Evolutionary conservation across 2,888 invertebrate species (phyloP), one percentile per base, ranked within the genome.

Genomic region (Thumatha senex): DNA sequence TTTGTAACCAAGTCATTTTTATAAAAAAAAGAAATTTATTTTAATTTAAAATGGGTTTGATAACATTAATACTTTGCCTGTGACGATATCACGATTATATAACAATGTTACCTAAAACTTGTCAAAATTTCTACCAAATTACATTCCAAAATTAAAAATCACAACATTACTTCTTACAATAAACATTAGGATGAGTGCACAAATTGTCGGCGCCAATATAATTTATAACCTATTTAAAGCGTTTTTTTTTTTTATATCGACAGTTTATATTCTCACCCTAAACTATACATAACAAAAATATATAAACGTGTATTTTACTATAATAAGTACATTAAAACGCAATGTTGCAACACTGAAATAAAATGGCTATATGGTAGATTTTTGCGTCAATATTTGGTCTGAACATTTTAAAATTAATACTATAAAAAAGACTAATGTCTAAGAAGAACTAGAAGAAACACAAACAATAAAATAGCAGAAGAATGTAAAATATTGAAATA

Each of bases 321-420:
- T 51, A 56, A 51, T 69, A 69, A 69, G 69, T 69, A 69, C 69
- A 60, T 54, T 58, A 67, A 67, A 67, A 64, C 63, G 48, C 46
- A 49, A 40, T 52, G 54, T 49, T 56, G 50, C 55, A 45, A 50
- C 11, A 10, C 34, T 30, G 50, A 15, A 36, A 53, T 50, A 59
- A 46, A 46, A 9, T 43, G 50, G 52, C 38, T 33, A 52, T 53
- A 35, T 54, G 45, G 56, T 61, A 66, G 63, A 2, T 45, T 48
- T 41, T 40, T 18, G 40, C 53, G 54, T 45, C 53, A 48, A 39
- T 44, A 39, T 40, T 46, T 44, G 49, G 40, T 40, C 13, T 56
- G 29, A 46, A 34, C 51, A 43, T 11, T 36, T 7, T 11, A 35
- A 31, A 31, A 15, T 36, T 36, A 36, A 36, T 11, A 36, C 36